phyloP scores from a whole-genome alignment of 1,140 invertebrate genomes.

The Diachasma alloeum region DNA sequence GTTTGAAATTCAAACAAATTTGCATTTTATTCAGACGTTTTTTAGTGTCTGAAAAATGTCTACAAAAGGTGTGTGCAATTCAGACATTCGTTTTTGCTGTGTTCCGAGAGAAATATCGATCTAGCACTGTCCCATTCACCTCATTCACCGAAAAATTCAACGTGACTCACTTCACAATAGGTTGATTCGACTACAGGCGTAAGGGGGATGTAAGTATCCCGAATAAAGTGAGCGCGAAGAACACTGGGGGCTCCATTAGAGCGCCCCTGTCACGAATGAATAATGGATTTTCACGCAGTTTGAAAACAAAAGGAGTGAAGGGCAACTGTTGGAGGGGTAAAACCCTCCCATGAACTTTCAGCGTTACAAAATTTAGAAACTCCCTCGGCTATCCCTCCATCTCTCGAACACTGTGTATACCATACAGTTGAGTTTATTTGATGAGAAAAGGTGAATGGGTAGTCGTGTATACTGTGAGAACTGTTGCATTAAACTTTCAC shows the following conservation, averaged over 20 bases:
- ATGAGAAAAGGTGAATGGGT: slow-evolving; percentile 17
- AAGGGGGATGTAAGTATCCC: background rate
- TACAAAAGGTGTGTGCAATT: too few species aligned
- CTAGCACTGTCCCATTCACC: too few species aligned
- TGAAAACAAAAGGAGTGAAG: slow-evolving; percentile 19
- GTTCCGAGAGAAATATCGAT: too few species aligned
- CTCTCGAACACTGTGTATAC: background rate
- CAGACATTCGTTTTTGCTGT: too few species aligned
- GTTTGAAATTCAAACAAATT: too few species aligned
- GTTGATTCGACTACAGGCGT: background rate
- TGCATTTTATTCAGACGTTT: too few species aligned
- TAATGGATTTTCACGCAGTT: slow-evolving; percentile 28
- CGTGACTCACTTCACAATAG: background rate
- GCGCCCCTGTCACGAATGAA: slow-evolving; percentile 23
- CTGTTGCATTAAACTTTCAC: slow-evolving; percentile 17
- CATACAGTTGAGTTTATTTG: slow-evolving; percentile 6
- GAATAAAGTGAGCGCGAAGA: background rate
- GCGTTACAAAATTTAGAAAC: slow-evolving; percentile 14
- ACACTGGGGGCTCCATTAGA: slow-evolving; percentile 23
- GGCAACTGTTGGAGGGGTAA: background rate
- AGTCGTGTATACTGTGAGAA: slow-evolving; percentile 13
- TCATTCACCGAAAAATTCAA: too few species aligned
- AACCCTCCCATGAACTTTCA: slow-evolving; percentile 22
- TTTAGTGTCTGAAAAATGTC: too few species aligned
- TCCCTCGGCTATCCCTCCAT: background rate